Conservation (phyloP, 2,888 invertebrate species). For the Dermolepida albohirtum region DNA sequence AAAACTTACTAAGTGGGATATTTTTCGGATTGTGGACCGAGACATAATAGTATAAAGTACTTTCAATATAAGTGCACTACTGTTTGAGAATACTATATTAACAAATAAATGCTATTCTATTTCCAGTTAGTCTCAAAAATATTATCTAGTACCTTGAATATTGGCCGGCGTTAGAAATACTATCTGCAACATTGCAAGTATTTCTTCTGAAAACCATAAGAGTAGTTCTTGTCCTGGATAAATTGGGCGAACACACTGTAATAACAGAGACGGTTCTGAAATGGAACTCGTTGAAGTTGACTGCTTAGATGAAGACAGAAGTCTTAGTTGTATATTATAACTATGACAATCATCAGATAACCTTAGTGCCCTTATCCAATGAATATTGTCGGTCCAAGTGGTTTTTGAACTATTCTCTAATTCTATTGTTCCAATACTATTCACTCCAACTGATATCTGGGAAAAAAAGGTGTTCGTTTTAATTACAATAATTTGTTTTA, state of each 20-base stretch:
- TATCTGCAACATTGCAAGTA: constrained; percentile 78
- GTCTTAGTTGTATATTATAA: constrained; percentile 69
- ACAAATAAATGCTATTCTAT: no score
- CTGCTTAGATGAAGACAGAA: constrained; percentile 54
- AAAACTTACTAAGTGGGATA: no score
- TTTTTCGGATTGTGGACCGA: no score
- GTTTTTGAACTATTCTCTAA: constrained; percentile 56
- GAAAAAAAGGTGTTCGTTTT: no score
- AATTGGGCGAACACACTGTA: constrained; percentile 67
- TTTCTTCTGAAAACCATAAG: constrained; percentile 86
- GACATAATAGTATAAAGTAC: no score
- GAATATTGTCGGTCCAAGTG: constrained; percentile 56
- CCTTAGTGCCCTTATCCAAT: constrained; percentile 62
- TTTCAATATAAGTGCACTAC: no score
- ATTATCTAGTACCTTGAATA: constrained; percentile 79
- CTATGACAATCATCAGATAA: constrained; percentile 76
- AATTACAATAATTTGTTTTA: no score
- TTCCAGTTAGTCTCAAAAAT: no score
- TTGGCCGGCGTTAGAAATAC: constrained; percentile 84
- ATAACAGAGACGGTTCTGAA: constrained; percentile 55
- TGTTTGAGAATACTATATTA: no score
- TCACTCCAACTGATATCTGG: constrained; percentile 58
- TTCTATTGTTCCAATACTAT: constrained; percentile 55
- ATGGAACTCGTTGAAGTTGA: constrained; percentile 32
- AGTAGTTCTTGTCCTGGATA: constrained; percentile 76